Conservation (phyloP, 2,113 vertebrate genomes). For the Neotoma lepida region DNA sequence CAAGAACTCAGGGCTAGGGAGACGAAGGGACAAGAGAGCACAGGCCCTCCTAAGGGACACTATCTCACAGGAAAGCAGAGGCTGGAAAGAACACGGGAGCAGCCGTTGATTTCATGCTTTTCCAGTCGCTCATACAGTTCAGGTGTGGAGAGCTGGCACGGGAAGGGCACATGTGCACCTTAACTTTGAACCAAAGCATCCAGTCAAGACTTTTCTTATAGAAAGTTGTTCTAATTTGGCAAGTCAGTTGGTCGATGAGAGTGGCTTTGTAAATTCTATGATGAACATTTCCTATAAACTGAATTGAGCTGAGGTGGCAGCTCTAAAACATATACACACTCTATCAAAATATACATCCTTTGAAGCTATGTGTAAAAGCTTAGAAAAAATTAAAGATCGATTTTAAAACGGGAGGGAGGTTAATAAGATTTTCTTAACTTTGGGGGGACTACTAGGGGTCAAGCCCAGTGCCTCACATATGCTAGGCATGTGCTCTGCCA, state of each 20-base stretch:
- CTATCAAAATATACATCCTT: background rate
- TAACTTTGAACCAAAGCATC: background rate
- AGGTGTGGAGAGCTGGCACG: background rate
- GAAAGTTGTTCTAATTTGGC: slow-evolving; percentile 4
- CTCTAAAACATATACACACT: background rate
- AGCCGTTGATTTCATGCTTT: background rate
- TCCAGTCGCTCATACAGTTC: background rate
- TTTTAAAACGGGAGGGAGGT: background rate
- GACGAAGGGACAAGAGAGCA: slow-evolving; percentile 12
- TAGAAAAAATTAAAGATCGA: slow-evolving; percentile 18
- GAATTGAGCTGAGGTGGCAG: slow-evolving; percentile 2
- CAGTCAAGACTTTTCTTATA: slow-evolving; percentile 27
- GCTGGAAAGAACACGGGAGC: background rate
- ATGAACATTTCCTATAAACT: background rate
- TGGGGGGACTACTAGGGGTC: no score
- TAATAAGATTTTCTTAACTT: slow-evolving; percentile 37
- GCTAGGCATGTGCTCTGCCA: background rate
- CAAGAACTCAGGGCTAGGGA: background rate
- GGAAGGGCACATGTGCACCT: background rate
- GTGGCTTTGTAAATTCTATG: background rate
- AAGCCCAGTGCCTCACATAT: background rate
- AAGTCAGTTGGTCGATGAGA: background rate
- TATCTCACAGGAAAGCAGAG: background rate
- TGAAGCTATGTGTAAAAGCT: background rate
- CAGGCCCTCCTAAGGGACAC: background rate